A percentile compares a stretch with the other conserved stretches of the same genome.
These are phyloP conservation scores for Pomatostomus ruficeps DNA, from an alignment of 2,113 vertebrate species.

Conservation along the genomic window DNA sequence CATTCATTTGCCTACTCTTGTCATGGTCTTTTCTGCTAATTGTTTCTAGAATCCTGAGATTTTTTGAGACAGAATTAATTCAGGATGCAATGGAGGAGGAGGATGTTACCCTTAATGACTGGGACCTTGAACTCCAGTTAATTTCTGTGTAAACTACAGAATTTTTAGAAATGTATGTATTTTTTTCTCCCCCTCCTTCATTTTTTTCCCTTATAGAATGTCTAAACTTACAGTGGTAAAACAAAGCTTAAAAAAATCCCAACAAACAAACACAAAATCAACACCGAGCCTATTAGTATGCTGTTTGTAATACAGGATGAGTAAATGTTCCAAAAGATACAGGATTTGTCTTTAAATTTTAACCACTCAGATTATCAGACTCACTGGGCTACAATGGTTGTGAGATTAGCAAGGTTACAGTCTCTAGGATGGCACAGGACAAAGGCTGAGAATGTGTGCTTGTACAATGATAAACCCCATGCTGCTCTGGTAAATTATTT, in stretches of 20 bases:
- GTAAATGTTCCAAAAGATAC: not conserved
- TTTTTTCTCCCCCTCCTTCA: rapidly evolving
- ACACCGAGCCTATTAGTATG: not conserved
- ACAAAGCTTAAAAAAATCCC: not conserved
- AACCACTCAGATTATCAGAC: not conserved
- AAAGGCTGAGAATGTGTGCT: not conserved
- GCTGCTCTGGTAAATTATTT: not conserved
- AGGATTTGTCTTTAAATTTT: not conserved
- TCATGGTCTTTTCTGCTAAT: not conserved
- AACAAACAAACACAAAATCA: not conserved
- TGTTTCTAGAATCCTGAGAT: not conserved
- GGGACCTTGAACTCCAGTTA: not conserved
- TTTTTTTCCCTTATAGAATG: not conserved
- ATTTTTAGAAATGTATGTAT: not conserved
- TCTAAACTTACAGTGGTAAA: not conserved
- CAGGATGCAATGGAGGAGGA: not conserved
- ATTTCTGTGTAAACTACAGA: not conserved
- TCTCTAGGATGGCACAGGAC: not conserved
- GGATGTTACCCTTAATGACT: not conserved
- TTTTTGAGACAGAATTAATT: not conserved
- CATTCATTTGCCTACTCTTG: not conserved
- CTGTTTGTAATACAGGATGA: not conserved
- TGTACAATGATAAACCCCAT: not conserved
- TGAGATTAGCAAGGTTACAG: not conserved
- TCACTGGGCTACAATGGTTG: not conserved